Percentiles rank a stretch among this genome's conserved stretches.
Evolutionary conservation across 2,113 vertebrate genomes (phyloP).

Genomic region (Oryzias javanicus): DNA sequence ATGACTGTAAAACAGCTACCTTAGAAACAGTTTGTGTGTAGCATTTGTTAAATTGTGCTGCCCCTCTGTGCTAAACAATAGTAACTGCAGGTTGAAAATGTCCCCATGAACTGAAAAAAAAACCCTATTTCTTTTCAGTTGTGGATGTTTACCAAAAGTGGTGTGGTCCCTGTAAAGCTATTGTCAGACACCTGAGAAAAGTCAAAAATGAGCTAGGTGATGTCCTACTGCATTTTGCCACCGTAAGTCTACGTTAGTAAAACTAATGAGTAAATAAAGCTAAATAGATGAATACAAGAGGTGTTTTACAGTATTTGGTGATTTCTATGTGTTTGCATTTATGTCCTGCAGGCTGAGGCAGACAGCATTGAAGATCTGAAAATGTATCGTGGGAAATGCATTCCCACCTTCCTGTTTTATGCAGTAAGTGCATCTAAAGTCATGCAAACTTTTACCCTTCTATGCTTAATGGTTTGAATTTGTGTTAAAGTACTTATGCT

Average conservation of each 20-base stretch:
- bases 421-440: conserved; percentile 76
- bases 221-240: conserved; percentile 87
- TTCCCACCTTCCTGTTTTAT: conserved; percentile 92
- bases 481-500: too few species aligned
- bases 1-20: neutral
- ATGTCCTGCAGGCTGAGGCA: conserved; percentile 83
- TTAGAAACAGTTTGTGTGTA: neutral
- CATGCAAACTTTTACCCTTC: too few species aligned
- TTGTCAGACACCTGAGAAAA: conserved; percentile 88
- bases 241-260: conserved; percentile 76
- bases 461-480: too few species aligned
- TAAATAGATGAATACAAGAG: neutral
- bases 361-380: conserved; percentile 86
- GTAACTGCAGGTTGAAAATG: conserved; percentile 30
- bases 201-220: conserved; percentile 86
- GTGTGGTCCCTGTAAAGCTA: conserved; percentile 92
- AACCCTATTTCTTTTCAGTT: conserved; percentile 72
- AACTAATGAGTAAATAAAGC: neutral
- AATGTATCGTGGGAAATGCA: conserved; percentile 86
- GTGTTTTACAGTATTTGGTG: too few species aligned
- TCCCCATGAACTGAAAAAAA: neutral
- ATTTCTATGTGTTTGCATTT: conserved; percentile 23
- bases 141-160: conserved; percentile 90
- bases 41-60: conserved; percentile 45
- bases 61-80: conserved; percentile 48